These are phyloP conservation scores for Hydrophis major DNA, from an alignment of 2,797 vertebrate genomes.

Conservation along the genomic window DNA sequence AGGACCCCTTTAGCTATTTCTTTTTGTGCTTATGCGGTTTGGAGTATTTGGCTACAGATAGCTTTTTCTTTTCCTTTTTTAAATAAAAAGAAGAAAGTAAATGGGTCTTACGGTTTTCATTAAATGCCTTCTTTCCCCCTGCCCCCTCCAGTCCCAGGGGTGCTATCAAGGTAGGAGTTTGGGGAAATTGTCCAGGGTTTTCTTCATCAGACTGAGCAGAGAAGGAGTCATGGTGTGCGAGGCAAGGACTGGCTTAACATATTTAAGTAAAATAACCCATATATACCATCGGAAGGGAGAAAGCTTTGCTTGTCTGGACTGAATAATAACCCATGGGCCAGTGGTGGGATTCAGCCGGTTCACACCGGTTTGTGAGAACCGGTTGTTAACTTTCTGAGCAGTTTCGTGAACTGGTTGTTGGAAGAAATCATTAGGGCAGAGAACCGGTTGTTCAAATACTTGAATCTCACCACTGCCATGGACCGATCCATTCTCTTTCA, in stretches of 20 bases:
- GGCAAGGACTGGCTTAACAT: background rate
- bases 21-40: background rate
- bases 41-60: background rate
- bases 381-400: too few species aligned
- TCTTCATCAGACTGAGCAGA: background rate
- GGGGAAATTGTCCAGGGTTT: background rate
- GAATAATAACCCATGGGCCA: background rate
- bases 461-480: too few species aligned
- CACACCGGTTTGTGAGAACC: too few species aligned
- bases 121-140: background rate
- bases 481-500: background rate
- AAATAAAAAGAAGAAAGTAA: background rate
- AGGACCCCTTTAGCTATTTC: background rate
- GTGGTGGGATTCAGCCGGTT: too few species aligned
- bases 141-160: background rate
- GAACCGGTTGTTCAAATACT: too few species aligned
- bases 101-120: background rate
- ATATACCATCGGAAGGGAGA: background rate
- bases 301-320: too few species aligned
- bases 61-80: background rate
- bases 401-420: too few species aligned
- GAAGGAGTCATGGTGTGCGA: background rate
- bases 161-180: background rate
- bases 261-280: background rate
- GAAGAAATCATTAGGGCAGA: too few species aligned